phyloP scores from a whole-genome alignment of 30 jellyfish, hydroid and myxozoan species.

The Hydra vulgaris region DNA sequence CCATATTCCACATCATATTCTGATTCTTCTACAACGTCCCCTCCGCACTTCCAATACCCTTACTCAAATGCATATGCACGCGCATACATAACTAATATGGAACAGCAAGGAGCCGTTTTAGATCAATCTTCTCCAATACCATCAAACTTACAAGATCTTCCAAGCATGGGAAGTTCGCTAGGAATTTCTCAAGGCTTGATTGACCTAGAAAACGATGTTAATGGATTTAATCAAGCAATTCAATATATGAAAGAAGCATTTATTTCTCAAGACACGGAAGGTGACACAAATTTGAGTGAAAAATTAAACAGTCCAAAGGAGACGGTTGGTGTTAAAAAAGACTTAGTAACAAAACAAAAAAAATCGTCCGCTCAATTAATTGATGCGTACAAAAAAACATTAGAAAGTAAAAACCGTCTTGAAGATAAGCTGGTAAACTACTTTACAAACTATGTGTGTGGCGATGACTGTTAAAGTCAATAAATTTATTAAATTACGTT shows the following conservation, averaged over 20 bases:
- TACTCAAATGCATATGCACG: constrained; percentile 22
- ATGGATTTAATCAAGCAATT: constrained; percentile 34
- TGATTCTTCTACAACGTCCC: background rate
- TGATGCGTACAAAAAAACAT: constrained; percentile 23
- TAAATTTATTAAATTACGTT: too few species aligned
- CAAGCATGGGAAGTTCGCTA: constrained; percentile 13
- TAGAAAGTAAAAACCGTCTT: constrained; percentile 22
- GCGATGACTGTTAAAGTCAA: constrained; percentile 29
- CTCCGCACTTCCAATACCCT: constrained; percentile 6
- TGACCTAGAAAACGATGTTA: constrained; percentile 28
- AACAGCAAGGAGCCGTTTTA: background rate
- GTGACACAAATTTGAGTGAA: constrained; percentile 16
- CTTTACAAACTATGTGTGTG: constrained; percentile 41
- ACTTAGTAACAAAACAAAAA: constrained; percentile 1
- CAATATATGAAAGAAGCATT: constrained; percentile 25
- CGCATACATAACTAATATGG: background rate
- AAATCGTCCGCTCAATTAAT: constrained; percentile 9
- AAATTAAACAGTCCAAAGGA: background rate
- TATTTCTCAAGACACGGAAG: constrained; percentile 16
- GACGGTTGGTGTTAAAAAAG: constrained; percentile 16
- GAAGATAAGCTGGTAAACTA: constrained; percentile 34
- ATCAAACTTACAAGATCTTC: background rate
- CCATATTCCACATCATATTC: background rate
- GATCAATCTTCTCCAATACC: background rate
- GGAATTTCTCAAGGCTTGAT: constrained; percentile 31